Conservation (phyloP, 2,888 invertebrate species). For the Meiosimyza platycephala region DNA sequence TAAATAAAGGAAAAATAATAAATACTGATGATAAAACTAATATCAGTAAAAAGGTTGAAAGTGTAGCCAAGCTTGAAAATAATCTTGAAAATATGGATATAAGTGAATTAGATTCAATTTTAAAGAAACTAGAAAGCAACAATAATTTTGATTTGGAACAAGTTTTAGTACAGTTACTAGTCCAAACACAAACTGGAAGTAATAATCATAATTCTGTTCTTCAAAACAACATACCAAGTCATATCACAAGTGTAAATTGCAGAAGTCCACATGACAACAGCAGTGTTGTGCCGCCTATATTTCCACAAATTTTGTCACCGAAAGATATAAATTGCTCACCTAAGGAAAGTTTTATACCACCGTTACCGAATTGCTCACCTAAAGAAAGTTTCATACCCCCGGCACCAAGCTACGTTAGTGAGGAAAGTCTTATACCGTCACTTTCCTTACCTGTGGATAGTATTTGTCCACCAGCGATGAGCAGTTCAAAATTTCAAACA, state of each 20-base stretch:
- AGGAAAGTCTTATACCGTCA: background rate
- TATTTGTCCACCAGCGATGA: background rate
- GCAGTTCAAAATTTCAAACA: background rate
- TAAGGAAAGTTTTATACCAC: too few species aligned
- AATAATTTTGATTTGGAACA: conserved; percentile 18
- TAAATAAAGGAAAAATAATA: background rate
- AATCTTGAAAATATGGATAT: conserved; percentile 35
- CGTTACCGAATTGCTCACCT: too few species aligned
- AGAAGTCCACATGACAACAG: background rate
- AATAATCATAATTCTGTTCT: background rate
- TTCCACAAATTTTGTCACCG: too few species aligned
- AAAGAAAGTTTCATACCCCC: background rate
- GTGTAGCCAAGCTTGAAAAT: background rate
- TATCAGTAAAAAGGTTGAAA: background rate
- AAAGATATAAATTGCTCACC: too few species aligned
- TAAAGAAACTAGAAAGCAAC: conserved; percentile 18
- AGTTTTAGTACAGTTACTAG: background rate
- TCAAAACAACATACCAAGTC: background rate
- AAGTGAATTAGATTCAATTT: conserved; percentile 11
- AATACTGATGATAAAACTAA: background rate
- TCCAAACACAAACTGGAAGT: background rate
- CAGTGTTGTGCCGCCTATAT: too few species aligned
- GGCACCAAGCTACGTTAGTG: background rate
- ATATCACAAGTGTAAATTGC: background rate
- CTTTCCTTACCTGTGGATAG: background rate